Percentiles rank a stretch among this genome's conserved stretches.
These are phyloP conservation scores for Sebastes aleutianus DNA, from an alignment of 2,797 vertebrate genomes.

Conservation along the genomic window DNA sequence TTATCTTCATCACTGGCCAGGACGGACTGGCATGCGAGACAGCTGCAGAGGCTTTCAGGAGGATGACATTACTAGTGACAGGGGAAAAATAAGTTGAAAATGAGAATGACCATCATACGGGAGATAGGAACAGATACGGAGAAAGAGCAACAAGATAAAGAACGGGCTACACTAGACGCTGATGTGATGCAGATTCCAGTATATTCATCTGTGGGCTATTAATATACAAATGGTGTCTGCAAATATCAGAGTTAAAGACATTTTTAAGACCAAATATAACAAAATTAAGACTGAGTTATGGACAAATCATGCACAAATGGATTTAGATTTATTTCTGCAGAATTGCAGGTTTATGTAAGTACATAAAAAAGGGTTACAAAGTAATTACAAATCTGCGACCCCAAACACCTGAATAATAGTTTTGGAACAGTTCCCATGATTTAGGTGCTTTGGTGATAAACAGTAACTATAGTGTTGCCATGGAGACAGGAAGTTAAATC, in stretches of 20 bases:
- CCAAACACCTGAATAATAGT: too few relatives aligned
- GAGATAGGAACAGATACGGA: not conserved
- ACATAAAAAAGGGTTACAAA: not conserved
- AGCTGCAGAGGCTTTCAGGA: not conserved
- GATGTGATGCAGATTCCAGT: not conserved
- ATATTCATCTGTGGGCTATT: not conserved
- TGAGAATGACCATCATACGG: slow-evolving; percentile 7
- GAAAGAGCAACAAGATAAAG: not conserved
- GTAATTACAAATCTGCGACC: too few relatives aligned
- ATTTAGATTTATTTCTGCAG: not conserved
- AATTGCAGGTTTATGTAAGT: not conserved
- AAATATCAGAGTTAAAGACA: too few relatives aligned
- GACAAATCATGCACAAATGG: not conserved
- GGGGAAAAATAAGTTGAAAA: slow-evolving; percentile 15
- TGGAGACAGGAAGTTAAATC: not conserved
- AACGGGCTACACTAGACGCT: not conserved
- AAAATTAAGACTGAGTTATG: not conserved
- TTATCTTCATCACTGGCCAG: slow-evolving; percentile 36
- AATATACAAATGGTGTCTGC: too few relatives aligned
- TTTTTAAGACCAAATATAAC: not conserved
- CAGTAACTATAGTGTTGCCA: not conserved
- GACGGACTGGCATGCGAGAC: not conserved
- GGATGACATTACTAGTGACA: slow-evolving; percentile 28
- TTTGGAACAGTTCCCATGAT: not conserved
- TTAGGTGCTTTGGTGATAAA: not conserved